phyloP scores from a whole-genome alignment of 2,797 vertebrate genomes.

The Enteromius treurensis region DNA sequence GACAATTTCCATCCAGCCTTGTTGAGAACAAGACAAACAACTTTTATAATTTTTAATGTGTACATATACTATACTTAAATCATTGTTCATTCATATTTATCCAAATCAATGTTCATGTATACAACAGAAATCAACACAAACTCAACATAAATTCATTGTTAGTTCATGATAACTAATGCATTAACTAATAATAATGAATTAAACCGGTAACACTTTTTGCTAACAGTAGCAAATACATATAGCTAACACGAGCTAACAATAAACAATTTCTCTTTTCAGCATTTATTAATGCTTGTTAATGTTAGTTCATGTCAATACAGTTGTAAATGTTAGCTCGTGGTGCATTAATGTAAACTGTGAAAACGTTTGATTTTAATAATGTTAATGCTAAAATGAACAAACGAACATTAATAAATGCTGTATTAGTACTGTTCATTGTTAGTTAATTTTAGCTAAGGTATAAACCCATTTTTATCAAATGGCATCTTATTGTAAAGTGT shows the following conservation, averaged over 20 bases:
- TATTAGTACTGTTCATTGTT: background rate
- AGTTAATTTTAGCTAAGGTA: no score
- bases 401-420: background rate
- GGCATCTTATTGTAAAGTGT: background rate
- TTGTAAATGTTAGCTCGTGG: background rate
- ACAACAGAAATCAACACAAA: background rate
- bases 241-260: background rate
- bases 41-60: background rate
- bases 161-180: background rate
- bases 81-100: no score
- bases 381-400: background rate
- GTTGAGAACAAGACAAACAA: no score
- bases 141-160: background rate
- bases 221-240: no score
- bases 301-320: background rate
- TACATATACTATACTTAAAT: background rate
- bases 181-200: background rate
- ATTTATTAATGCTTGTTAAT: background rate
- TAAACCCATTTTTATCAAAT: background rate
- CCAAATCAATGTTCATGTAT: background rate
- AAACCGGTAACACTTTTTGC: background rate
- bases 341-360: background rate
- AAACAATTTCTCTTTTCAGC: background rate
- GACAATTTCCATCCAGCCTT: background rate
- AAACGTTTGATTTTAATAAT: background rate